A percentile compares a stretch with the other conserved stretches of the same genome.
These are phyloP conservation scores for Ctenosaura bakeri DNA, from an alignment of 2,797 vertebrate species.

Conservation along the genomic window DNA sequence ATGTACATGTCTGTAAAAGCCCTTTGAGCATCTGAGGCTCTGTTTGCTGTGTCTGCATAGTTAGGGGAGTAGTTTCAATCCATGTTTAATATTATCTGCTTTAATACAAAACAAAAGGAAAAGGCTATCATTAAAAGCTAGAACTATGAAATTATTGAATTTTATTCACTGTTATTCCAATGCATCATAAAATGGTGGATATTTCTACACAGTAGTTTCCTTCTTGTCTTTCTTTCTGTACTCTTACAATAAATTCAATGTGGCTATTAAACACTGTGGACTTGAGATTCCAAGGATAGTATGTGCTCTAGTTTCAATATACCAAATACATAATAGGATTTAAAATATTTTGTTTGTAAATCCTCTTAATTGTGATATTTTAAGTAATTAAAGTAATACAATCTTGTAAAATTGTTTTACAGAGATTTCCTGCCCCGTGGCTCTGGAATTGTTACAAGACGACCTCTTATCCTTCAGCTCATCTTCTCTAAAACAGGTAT, in stretches of 20 bases:
- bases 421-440: conserved; percentile 99
- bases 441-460: conserved; percentile 95
- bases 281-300: neutral
- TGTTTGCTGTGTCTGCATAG: neutral
- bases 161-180: neutral
- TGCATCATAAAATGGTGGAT: neutral
- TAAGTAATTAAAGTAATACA: conserved; percentile 43
- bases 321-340: neutral
- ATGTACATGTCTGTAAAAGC: neutral
- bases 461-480: conserved; percentile 97
- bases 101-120: neutral
- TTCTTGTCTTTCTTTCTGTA: neutral
- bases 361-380: neutral
- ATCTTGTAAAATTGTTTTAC: conserved; percentile 49
- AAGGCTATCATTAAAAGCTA: neutral
- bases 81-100: neutral
- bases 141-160: neutral
- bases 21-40: neutral
- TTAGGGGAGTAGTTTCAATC: neutral
- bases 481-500: conserved; percentile 96
- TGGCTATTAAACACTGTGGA: neutral
- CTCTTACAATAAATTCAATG: neutral
- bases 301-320: neutral
- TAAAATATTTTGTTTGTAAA: neutral
- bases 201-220: neutral